Base-by-base conservation (phyloP, 92 coral and sea anemone genomes). In the Epizoanthus fatuus region DNA sequence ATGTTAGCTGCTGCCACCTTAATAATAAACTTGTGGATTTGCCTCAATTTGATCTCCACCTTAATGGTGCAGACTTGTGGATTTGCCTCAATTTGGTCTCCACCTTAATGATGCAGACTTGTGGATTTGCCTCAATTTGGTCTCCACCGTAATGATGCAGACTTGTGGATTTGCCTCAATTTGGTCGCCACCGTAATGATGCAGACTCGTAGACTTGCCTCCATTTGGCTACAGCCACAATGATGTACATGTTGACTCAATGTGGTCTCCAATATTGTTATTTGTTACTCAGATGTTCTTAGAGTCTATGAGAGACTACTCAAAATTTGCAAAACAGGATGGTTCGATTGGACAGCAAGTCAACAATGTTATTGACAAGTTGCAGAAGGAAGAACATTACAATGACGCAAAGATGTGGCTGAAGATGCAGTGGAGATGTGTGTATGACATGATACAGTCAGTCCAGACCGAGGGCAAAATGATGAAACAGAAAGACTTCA, bases 131-230 rank as follows among this genome's bases (percentile, higher is more conserved):
- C 47, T 44, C 47, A 0, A 44, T 44, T 44, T 44, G 47, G 47
- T 0, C 8, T 2, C 47, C 47, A 7, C 6, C 2, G 5, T 4
- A 44, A 44, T 44, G 47, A 44, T 44, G 47, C 47, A 2, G 47
- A 44, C 47, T 44, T 44, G 6, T 7, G 8, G 74, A 74, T 51
- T 44, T 44, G 47, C 47, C 47, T 44, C 47, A 7, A 44, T 44
- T 44, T 44, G 47, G 47, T 7, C 8, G 5, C 47, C 47, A 7
- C 6, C 2, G 5, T 4, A 80, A 65, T 29, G 85, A 80, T 8
- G 74, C 52, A 37, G 75, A 65, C 55, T 40, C 3, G 20, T 68
- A 80, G 19, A 74, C 13, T 63, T 80, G 74, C 53, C 65, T 25
- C 69, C 5, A 44, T 44, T 44, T 44, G 47, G 47, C 47, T 13